Evolutionary conservation across 2,888 invertebrate species (phyloP), one percentile per base, ranked within the genome.

Genomic region (Eupelmus urozonus): DNA sequence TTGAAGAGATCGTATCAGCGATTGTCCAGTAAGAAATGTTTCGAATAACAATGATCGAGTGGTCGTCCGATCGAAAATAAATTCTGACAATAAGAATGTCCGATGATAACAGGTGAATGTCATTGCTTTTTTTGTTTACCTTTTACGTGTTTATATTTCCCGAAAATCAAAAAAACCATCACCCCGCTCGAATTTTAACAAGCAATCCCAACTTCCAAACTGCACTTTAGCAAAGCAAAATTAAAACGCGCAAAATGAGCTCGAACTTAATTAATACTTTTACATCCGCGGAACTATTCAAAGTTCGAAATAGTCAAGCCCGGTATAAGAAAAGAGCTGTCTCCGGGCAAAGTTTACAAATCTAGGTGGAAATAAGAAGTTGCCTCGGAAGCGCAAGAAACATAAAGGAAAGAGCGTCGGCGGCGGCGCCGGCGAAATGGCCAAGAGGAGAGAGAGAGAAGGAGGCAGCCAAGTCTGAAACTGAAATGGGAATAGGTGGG

Each of bases 401-500:
- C 78, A 69, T 78, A 78, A 78, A 78, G 63, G 78, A 78, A 69
- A 73, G 45, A 69, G 73, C 57, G 51, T 18, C 20, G 16, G 20
- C 45, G 45, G 25, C n/a, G 42, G 5, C 23, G 20, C 16, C n/a
- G 34, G 59, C 23, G 20, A 53, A 60, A n/a, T 65, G 51, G 20
- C 25, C 9, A n/a, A 42, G 40, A 40, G 42, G 25, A 65, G 20
- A 49, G 59, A 66, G 57, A 53, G 42, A 75, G 62, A 63, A 76
- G 76, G 80, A 75, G 20, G 60, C 51, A 60, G 63, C 73, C 1
- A 23, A 78, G 76, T 74, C 81, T 77, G 83, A 81, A 82, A 83
- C 80, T 84, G 84, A 85, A 85, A 86, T 83, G 82, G 81, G 80
- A 80, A 83, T 86, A 85, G 85, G 85, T 86, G 85, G 87, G 84